Evolutionary conservation across 2,113 vertebrate species (phyloP).

Genomic region (Ornithorhynchus anatinus): DNA sequence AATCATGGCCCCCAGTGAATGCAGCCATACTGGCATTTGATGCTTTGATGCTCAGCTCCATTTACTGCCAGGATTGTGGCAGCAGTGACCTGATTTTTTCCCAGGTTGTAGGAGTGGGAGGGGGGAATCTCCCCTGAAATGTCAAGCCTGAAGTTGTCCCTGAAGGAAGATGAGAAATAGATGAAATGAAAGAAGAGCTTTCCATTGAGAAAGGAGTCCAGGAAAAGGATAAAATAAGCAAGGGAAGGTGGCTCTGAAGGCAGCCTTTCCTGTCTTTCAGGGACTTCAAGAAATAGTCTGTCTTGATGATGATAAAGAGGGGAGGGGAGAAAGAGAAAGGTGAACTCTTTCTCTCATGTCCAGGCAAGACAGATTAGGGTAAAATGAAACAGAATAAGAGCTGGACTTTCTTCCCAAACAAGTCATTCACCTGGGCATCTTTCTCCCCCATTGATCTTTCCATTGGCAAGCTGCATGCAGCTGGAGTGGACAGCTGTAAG

Average conservation of each 20-base stretch:
- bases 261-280: conserved; percentile 3
- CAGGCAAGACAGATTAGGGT: not conserved
- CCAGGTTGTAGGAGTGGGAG: not conserved
- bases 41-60: not conserved
- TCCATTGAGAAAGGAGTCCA: conserved; percentile 1
- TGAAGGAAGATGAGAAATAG: not conserved
- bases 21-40: not conserved
- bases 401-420: not conserved
- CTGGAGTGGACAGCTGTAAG: not conserved
- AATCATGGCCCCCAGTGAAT: not conserved
- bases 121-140: not conserved
- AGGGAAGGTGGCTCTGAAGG: conserved; percentile 9
- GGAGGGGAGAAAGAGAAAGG: conserved; percentile 11
- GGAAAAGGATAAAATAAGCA: conserved; percentile 17
- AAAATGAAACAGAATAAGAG: not conserved
- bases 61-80: not conserved
- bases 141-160: not conserved
- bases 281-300: conserved; percentile 2
- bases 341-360: not conserved
- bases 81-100: not conserved
- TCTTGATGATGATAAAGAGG: not conserved
- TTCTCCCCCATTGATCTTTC: not conserved
- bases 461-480: not conserved
- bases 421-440: not conserved
- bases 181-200: conserved; percentile 10